Evolutionary conservation across 2,888 invertebrate genomes (phyloP), one percentile per base, ranked within the genome.

Genomic region (Leucoptera coffeella): DNA sequence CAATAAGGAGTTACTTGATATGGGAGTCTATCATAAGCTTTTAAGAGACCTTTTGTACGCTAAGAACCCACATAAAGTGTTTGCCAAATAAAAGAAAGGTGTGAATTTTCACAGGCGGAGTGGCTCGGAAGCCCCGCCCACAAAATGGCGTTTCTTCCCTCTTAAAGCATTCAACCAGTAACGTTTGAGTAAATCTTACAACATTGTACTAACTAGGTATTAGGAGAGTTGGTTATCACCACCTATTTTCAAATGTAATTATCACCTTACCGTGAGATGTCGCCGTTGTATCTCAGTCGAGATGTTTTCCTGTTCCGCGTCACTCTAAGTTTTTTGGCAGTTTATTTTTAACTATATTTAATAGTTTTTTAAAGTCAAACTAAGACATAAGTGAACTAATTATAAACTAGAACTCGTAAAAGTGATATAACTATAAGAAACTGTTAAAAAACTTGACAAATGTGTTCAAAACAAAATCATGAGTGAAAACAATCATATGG

Each of bases 31-130:
- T 67, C 61, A 56, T 50, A 54, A 57, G 59, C 69, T 69, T 69
- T 67, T 65, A 69, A 27, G 55, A 53, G 56, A 47, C 51, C 60
- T 49, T 59, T 67, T 67, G 61, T 67, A 52, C 48, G 47, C 50
- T 53, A 55, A 65, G 60, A 58, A 57, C 55, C 50, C 61, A 62
- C 56, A 62, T 64, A 64, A 62, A 57, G 56, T 56, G 59, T 60
- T n/a, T 67, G 65, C 58, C 69, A 65, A 67, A 67, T 65, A 65
- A 62, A 65, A 64, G 65, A 65, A 69, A 67, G 69, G 69, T 69
- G 69, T 65, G 64, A 69, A 67, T 60, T 60, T 64, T 69, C 67
- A 54, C 69, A 67, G 60, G 52, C 56, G 48, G 47, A 42, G 42
- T 43, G 37, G 23, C 11, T 11, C 24, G 42, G 45, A 21, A 35